A percentile compares a stretch with the other conserved stretches of the same genome.
Conservation (phyloP, 2,797 vertebrate species). For the Typhlichthys eigenmanni region DNA sequence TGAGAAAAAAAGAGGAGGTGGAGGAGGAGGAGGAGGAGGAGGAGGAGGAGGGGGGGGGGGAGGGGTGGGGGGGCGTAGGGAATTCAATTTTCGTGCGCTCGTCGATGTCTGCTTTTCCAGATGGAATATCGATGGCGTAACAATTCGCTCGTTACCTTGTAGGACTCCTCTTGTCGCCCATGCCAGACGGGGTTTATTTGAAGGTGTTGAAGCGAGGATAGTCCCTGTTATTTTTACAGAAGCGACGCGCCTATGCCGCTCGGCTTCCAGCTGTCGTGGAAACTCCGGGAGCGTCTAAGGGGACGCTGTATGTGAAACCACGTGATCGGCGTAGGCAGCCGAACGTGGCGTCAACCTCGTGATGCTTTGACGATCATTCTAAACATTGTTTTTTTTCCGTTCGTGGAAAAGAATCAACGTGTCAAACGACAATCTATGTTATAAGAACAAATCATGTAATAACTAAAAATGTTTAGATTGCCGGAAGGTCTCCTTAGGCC, state of each 20-base stretch:
- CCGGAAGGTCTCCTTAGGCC: too few relatives aligned
- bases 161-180: conserved; percentile 99
- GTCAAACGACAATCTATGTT: too few relatives aligned
- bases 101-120: conserved; percentile 54
- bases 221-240: conserved; percentile 64
- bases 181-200: conserved; percentile 76
- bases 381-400: too few relatives aligned
- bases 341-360: too few relatives aligned
- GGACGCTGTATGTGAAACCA: conserved; percentile 63
- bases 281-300: conserved; percentile 80
- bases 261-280: conserved; percentile 90
- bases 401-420: too few relatives aligned
- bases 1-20: conserved; percentile 11
- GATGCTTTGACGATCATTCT: too few relatives aligned
- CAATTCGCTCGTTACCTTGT: conserved; percentile 85
- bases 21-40: conserved; percentile 1
- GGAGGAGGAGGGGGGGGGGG: conserved; percentile 1
- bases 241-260: conserved; percentile 72
- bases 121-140: conserved; percentile 32
- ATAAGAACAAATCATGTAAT: too few relatives aligned
- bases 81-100: conserved; percentile 58
- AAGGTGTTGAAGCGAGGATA: conserved; percentile 68
- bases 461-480: too few relatives aligned
- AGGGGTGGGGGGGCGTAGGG: conserved; percentile 49
- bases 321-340: conserved; percentile 60